Evolutionary conservation across 2,888 invertebrate species (phyloP), one percentile per base, ranked within the genome.

Genomic region (Pachydiplax longipennis): DNA sequence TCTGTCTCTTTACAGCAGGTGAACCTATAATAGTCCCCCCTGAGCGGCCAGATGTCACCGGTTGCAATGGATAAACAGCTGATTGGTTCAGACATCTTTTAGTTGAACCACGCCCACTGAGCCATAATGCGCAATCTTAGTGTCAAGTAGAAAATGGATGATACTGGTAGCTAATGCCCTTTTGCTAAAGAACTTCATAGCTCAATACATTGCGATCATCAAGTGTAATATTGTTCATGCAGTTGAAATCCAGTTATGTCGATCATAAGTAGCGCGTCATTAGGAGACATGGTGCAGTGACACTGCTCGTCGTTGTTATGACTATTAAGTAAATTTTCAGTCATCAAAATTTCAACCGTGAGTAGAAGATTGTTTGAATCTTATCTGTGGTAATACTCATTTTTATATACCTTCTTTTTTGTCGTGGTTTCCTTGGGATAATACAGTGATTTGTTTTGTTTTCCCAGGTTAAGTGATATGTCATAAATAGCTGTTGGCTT

Each of bases 91-190:
- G n/a, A 53, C 48, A 40, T 80, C 81, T 53, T 48, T 53, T 81
- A 81, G 90, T 81, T 48, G 90, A 58, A 31, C 90, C 90, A 90
- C 90, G 90, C 90, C 90, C 90, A 90, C 90, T 53, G 81, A 90
- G 90, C 73, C 25, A 37, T 80, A 81, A 90, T 90, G 90, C 90
- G 90, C 90, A 90, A 90, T 40, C 81, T 90, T 90, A 40, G 81
- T 81, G 90, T 80, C 53, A 81, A 53, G 31, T 80, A 90, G 90
- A 87, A 87, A 87, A 87, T 65, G 87, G 87, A 87, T 35, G 87
- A 87, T 53, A 2, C 53, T 53, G 15, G n/a, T n/a, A n/a, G n/a
- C n/a, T n/a, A n/a, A n/a, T n/a, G n/a, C n/a, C n/a, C n/a, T n/a
- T n/a, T n/a, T n/a, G n/a, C n/a, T n/a, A n/a, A 37, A 37, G 37